phyloP scores from a whole-genome alignment of 2,113 vertebrate genomes.

The Heptranchias perlo region DNA sequence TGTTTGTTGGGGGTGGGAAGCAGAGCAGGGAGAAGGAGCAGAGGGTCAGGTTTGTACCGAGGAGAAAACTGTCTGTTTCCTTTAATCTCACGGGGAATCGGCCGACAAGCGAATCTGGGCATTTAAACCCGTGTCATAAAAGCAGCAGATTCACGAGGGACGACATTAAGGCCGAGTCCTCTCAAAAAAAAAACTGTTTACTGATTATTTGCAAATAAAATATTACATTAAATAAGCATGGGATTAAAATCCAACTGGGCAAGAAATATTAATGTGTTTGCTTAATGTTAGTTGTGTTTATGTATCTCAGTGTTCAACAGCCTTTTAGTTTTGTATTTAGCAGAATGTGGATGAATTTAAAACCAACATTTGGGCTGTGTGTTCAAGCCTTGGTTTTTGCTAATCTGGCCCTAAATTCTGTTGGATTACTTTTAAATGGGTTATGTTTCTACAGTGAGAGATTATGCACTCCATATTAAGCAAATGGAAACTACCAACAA shows the following conservation, averaged over 20 bases:
- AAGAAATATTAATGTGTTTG: background rate
- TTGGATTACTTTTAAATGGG: background rate
- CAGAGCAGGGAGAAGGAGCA: background rate
- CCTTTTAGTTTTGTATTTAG: background rate
- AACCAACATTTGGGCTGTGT: too few species aligned
- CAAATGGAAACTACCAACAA: slow-evolving; percentile 41
- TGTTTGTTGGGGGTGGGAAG: background rate
- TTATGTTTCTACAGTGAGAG: background rate
- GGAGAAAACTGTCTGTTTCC: background rate
- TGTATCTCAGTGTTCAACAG: background rate
- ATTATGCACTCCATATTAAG: background rate
- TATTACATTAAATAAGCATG: background rate
- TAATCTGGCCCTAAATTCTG: background rate
- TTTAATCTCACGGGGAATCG: background rate
- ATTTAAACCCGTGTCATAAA: too few species aligned
- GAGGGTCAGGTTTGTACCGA: background rate
- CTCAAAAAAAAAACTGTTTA: too few species aligned
- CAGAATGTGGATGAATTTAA: background rate
- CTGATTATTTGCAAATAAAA: background rate
- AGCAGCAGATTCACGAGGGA: background rate
- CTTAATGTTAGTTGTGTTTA: background rate
- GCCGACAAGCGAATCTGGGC: too few species aligned
- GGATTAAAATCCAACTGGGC: background rate
- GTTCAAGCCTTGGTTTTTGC: too few species aligned
- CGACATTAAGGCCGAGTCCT: background rate